phyloP scores from a whole-genome alignment of 2,797 vertebrate species.

The Anomalospiza imberbis region DNA sequence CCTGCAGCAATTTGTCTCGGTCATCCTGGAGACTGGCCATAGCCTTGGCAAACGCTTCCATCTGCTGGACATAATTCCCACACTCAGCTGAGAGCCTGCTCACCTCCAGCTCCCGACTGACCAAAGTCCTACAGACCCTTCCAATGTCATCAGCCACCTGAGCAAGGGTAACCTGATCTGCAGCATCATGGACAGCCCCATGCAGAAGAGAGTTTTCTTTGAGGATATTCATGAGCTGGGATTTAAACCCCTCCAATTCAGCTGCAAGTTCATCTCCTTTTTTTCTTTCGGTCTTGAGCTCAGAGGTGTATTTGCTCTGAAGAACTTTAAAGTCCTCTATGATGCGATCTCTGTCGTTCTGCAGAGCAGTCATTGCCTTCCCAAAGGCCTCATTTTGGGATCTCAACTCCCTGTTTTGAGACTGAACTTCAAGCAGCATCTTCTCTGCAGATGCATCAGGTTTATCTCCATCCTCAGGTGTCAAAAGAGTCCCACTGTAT shows the following conservation, averaged over 20 bases:
- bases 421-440: slow-evolving; percentile 62
- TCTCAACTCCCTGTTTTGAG: slow-evolving; percentile 69
- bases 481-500: slow-evolving; percentile 46
- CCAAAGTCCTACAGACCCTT: slow-evolving; percentile 71
- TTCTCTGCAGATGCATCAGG: slow-evolving; percentile 63
- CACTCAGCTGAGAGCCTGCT: slow-evolving; percentile 73
- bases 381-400: slow-evolving; percentile 82
- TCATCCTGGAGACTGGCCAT: slow-evolving; percentile 89
- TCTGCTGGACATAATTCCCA: slow-evolving; percentile 71
- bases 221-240: slow-evolving; percentile 61
- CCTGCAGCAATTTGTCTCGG: slow-evolving; percentile 81
- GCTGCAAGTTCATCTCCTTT: slow-evolving; percentile 71
- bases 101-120: slow-evolving; percentile 73
- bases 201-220: slow-evolving; percentile 73
- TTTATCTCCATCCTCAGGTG: slow-evolving; percentile 57
- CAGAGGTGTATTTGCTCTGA: slow-evolving; percentile 74
- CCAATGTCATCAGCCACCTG: slow-evolving; percentile 72
- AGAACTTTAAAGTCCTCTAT: slow-evolving; percentile 83
- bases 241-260: slow-evolving; percentile 68
- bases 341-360: slow-evolving; percentile 83
- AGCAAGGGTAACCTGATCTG: slow-evolving; percentile 58
- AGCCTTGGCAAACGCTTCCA: slow-evolving; percentile 83
- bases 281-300: slow-evolving; percentile 72
- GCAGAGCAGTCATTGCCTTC: slow-evolving; percentile 84
- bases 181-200: slow-evolving; percentile 56